phyloP scores from a whole-genome alignment of 2,797 vertebrate species.

The Sebastes taczanowskii region DNA sequence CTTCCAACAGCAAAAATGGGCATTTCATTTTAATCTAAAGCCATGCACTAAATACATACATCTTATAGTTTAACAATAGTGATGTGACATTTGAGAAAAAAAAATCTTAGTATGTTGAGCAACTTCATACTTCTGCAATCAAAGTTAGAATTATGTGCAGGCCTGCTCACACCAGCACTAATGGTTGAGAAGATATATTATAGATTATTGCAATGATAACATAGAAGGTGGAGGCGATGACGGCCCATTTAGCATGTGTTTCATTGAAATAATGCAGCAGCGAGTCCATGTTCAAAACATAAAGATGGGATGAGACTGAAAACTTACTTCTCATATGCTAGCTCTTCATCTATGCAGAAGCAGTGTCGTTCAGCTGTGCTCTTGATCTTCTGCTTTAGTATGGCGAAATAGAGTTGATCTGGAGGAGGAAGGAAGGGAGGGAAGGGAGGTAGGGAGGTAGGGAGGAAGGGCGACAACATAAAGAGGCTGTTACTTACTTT shows the following conservation, averaged over 20 bases:
- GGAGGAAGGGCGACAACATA: background rate
- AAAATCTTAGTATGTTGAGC: background rate
- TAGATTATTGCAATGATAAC: background rate
- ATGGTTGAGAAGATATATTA: background rate
- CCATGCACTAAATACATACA: background rate
- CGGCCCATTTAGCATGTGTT: background rate
- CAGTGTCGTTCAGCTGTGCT: constrained; percentile 90
- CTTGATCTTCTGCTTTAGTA: constrained; percentile 93
- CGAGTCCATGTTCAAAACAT: background rate
- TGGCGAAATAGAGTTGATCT: constrained; percentile 97
- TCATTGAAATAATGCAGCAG: background rate
- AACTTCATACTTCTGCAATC: background rate
- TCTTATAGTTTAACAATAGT: background rate
- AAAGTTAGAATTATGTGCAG: background rate
- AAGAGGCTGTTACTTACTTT: constrained; percentile 26
- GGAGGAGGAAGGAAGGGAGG: constrained; percentile 65
- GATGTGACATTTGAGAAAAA: background rate
- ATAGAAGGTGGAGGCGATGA: background rate
- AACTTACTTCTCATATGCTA: constrained; percentile 97
- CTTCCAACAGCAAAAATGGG: background rate
- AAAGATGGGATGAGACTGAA: background rate
- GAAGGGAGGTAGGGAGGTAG: background rate
- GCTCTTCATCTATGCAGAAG: constrained; percentile 96
- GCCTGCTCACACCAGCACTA: background rate
- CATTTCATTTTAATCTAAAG: background rate